Base-by-base conservation (phyloP, 2,797 vertebrate species). In the Microctenopoma stevenorrisi region DNA sequence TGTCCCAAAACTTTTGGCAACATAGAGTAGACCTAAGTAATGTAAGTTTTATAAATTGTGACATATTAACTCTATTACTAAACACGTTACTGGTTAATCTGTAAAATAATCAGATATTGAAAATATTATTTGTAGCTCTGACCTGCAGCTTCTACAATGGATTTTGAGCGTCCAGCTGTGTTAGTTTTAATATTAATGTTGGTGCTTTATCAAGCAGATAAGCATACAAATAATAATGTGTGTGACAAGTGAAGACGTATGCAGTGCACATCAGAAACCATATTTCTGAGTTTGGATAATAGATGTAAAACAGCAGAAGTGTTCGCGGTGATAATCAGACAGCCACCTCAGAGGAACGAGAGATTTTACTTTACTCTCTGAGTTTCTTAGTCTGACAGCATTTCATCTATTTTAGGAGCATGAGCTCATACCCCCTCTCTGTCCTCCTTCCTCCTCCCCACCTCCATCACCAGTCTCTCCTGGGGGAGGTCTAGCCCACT, bases 371-470 rank as follows among this genome's bases (percentile, higher is more conserved):
- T 86, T 59, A 76, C 82, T 81, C 65, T 67, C 75, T 70, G 64
- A 62, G 42, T 74, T 68, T 87, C 68, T 44, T 62, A 88, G 86
- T 91, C 90, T 90, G 87, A 92, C 86, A 80, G 86, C 90, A 89
- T 81, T 42, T 54, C 64, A 64, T 78, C 83, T 91, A 90, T 93
- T 92, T 91, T 83, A 68, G 65, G 83, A 71, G 79, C 77, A 88
- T 93, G 91, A 93, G 86, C 87, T 93, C 91, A 92, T 86, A 59
- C 64, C 53, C 77, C 55, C 67, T 59, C 78, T 75, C 72, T 55
- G 53, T 60, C 64, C 66, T 73, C 63, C 37, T 54, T 68, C 75
- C 74, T 70, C 79, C 76, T 79, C 78, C 70, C 81, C 60, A 83
- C 81, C 86, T 86, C 65, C 74, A 80, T 14, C 80, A 76, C 71